phyloP scores from a whole-genome alignment of 2,888 invertebrate species.

The Tridacna gigas region DNA sequence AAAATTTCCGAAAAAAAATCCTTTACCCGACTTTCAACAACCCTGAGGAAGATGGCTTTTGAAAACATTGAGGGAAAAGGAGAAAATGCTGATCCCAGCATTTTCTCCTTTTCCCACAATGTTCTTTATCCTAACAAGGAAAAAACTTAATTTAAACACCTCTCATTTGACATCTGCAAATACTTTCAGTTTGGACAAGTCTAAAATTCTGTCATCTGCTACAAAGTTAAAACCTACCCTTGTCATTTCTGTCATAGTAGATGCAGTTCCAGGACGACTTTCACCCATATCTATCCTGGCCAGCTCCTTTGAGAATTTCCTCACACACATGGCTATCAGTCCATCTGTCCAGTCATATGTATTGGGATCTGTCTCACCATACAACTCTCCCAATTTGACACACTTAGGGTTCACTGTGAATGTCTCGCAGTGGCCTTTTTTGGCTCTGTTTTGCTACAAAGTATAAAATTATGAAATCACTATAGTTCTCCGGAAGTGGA shows the following conservation, averaged over 20 bases:
- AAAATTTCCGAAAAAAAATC: too few species aligned
- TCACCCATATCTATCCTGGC: constrained; percentile 55
- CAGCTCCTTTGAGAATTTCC: constrained; percentile 79
- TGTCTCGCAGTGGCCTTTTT: constrained; percentile 84
- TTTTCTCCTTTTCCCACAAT: not conserved
- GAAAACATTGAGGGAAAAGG: not conserved
- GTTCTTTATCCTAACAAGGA: too few species aligned
- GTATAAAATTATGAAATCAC: not conserved
- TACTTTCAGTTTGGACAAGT: too few species aligned
- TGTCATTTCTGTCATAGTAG: constrained; percentile 64
- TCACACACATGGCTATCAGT: constrained; percentile 82
- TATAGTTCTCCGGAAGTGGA: too few species aligned
- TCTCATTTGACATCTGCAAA: too few species aligned
- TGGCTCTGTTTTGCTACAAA: constrained; percentile 74
- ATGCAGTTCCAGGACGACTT: constrained; percentile 64
- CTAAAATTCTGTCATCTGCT: too few species aligned
- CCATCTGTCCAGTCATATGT: constrained; percentile 85
- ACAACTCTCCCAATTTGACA: constrained; percentile 83
- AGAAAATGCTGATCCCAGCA: not conserved
- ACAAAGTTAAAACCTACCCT: constrained; percentile 57
- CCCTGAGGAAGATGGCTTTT: not conserved
- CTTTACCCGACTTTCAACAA: too few species aligned
- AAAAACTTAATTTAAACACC: too few species aligned
- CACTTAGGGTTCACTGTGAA: constrained; percentile 84
- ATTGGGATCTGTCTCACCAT: constrained; percentile 84